phyloP scores from a whole-genome alignment of 2,888 invertebrate species.

The Idaea dimidiata region DNA sequence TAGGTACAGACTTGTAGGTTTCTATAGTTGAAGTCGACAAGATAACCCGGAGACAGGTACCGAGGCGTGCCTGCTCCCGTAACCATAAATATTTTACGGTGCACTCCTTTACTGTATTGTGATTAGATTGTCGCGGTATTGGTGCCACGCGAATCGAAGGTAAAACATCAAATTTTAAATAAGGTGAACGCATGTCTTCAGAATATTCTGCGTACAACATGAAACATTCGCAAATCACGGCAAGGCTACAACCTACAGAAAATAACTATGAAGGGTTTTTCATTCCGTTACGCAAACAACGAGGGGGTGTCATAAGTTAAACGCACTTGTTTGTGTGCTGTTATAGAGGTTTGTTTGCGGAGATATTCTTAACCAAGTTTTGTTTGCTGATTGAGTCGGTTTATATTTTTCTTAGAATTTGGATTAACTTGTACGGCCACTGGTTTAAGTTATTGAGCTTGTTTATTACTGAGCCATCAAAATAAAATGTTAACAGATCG shows the following conservation, averaged over 20 bases:
- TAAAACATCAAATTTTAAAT: constrained; percentile 60
- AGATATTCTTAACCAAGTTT: not conserved
- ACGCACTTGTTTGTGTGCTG: not conserved
- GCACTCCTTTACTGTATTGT: constrained; percentile 67
- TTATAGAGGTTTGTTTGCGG: not conserved
- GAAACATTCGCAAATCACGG: constrained; percentile 30
- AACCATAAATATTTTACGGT: constrained; percentile 71
- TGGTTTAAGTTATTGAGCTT: not conserved
- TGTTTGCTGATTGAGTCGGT: not conserved
- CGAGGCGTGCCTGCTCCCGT: constrained; percentile 62
- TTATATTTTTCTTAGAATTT: not conserved
- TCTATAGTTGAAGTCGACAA: constrained; percentile 30
- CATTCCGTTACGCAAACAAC: not conserved
- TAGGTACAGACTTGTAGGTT: constrained; percentile 18
- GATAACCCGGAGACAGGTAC: constrained; percentile 50
- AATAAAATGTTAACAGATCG: too few relatives aligned
- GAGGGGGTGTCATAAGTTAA: not conserved
- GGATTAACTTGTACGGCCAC: not conserved
- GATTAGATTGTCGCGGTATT: constrained; percentile 65
- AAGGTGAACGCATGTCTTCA: constrained; percentile 44
- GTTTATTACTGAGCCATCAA: too few relatives aligned
- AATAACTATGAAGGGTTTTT: not conserved
- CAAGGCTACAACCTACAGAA: not conserved
- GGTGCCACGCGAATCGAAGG: constrained; percentile 56
- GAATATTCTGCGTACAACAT: constrained; percentile 38